Evolutionary conservation across 2,888 invertebrate species (phyloP), one percentile per base, ranked within the genome.

Genomic region (Tetramorium bicarinatum): DNA sequence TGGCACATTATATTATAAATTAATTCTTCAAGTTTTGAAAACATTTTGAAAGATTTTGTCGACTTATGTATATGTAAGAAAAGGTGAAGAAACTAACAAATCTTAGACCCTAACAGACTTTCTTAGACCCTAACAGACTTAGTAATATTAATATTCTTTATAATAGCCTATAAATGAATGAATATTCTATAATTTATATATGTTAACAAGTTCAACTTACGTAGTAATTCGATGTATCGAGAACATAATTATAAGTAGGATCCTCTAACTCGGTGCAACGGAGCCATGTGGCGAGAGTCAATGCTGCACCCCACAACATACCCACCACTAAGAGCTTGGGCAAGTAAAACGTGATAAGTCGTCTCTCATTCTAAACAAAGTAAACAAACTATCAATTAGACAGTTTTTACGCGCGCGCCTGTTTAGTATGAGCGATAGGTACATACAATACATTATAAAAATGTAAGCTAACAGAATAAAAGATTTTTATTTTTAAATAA

Each of bases 241-340:
- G 96, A 92, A 97, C 96, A 94, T 99, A 99, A 94, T 98, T 98
- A 95, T 98, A 99, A 0, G 99, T 98, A 0, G 99, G 99, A 95
- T 99, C 99, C 90, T 97, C 96, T 61, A 98, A 96, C 92, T 98
- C 98, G 93, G 98, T 98, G 93, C 97, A 97, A 92, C 98, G 97
- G 95, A 99, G 97, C 98, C 99, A 99, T 2, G 98, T 97, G 3
- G 98, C 97, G 90, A 99, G 95, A 34, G 98, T 97, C 87, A 99
- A 96, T 13, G 98, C 98, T 0, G 98, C 97, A 77, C 97, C 95
- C 98, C 99, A 99, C 84, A 99, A 96, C 91, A 98, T 96, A 9
- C 97, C 97, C 1, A 99, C 98, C 13, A 99, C 96, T 74, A 98
- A 95, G 52, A 98, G 94, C 95, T 99, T 99, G 62, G 98, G 98